Base-by-base conservation (phyloP, 1,140 invertebrate species). In the Eufriesea mexicana region DNA sequence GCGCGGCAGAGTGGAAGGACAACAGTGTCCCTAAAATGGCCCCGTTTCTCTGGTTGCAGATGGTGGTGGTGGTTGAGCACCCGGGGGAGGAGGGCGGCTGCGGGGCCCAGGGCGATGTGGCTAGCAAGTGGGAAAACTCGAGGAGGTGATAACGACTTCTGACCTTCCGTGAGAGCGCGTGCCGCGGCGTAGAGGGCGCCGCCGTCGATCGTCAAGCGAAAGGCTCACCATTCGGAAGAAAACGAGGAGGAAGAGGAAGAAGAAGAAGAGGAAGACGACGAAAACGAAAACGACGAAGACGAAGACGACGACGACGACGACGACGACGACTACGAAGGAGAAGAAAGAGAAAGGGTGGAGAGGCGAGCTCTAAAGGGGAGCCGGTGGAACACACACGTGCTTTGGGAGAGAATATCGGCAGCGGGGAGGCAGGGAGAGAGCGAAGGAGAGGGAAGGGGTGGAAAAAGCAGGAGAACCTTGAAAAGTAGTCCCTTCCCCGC, bases 131-230 rank as follows among this genome's bases (percentile, higher is more conserved):
- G 91, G 84, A 91, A 93, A 90, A 91, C 92, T 77, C 89, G 91
- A 93, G 91, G 91, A 93, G 93, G 92, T 94, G 93, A 94, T 93
- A 93, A 93, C 88, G 84, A 92, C 89, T 94, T 93, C 89, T 94
- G 93, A 94, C 92, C 92, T 93, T 91, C 86, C 84, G 88, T 92
- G 84, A 90, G 84, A 90, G 85, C 85, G 90, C 82, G 83, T 72
- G 84, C 79, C 86, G 82, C 66, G 83, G 49, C 76, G 71, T 68
- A 86, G 83, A 86, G 88, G 86, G 88, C 86, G 90, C 86, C 78
- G 83, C 83, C 82, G 78, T 85, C 79, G 71, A 83, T 84, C 84
- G 79, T 79, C 84, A 83, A 86, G 62, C 84, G 88, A 80, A 79
- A 78, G 80, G 73, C 84, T 83, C 81, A 64, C 81, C 64, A 83